Evolutionary conservation across 2,888 invertebrate species (phyloP), one percentile per base, ranked within the genome.

Genomic region (Sesamia inferens): DNA sequence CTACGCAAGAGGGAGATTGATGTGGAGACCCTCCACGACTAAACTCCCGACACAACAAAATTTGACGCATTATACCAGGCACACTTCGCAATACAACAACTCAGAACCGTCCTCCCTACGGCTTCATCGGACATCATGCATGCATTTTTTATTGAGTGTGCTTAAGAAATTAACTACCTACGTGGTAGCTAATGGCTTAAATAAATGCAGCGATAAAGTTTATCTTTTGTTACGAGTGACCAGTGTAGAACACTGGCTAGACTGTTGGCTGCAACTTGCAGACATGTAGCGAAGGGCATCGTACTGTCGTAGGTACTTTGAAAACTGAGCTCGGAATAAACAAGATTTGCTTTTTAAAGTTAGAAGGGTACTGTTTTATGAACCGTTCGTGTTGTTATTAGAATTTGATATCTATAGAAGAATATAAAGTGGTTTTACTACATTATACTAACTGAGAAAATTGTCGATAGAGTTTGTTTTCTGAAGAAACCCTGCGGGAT

Each of bases 211-310:
- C n/a, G 58, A 72, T 82, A 79, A 82, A 71, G 16, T 69, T 82
- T 64, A 74, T 69, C 44, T 14, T 24, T 31, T 55, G 16, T 31
- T 55, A 63, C 55, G 67, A 77, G 63, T 65, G 68, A 54, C 79
- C 71, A 31, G 42, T 48, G 8, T 61, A n/a, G n/a, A n/a, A n/a
- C n/a, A n/a, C n/a, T n/a, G 39, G 66, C 62, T 48, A 63, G 51
- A 71, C 63, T 57, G 13, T 59, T 68, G 55, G 59, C 16, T 58
- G 62, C 68, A 65, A 24, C 55, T 67, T 71, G 58, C 66, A 62
- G 73, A 70, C 84, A 74, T 81, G 77, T 81, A 55, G 72, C 19
- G 5, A 24, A 74, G 86, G 83, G 77, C 85, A 83, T 74, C 67
- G 87, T 67, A 70, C 88, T 81, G 63, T 69, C 69, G 59, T 31